phyloP scores from a whole-genome alignment of 2,797 vertebrate species.

The Melanotaenia pygmaea region DNA sequence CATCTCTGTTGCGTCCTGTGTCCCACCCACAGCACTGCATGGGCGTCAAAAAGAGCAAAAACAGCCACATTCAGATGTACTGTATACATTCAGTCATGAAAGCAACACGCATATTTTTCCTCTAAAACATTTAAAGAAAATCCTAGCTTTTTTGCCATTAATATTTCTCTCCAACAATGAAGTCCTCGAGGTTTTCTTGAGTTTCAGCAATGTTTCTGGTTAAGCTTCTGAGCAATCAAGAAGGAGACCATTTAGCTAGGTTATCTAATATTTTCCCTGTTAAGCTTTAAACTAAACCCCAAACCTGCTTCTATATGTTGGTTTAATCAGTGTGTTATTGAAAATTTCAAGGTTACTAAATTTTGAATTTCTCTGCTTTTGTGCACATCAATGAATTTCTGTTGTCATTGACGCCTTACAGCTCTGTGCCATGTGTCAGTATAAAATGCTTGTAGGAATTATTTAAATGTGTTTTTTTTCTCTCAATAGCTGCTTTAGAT shows the following conservation, averaged over 20 bases:
- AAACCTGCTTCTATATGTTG: conserved; percentile 10
- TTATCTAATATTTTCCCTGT: not conserved
- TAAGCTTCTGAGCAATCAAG: not conserved
- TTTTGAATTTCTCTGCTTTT: not conserved
- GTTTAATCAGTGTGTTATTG: not conserved
- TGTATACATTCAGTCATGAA: not conserved
- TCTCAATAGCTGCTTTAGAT: conserved; percentile 6
- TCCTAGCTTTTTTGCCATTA: not conserved
- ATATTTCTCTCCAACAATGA: not conserved
- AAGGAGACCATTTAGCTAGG: not conserved
- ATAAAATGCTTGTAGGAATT: not conserved
- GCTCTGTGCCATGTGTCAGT: not conserved
- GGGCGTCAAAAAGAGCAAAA: conserved; percentile 39
- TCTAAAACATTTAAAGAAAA: not conserved
- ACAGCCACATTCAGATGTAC: conserved; percentile 11
- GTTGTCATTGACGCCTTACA: not conserved
- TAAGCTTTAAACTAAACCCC: not conserved
- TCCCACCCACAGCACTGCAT: conserved; percentile 65
- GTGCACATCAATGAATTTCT: not conserved
- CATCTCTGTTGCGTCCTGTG: conserved; percentile 37
- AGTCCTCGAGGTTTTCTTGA: not conserved
- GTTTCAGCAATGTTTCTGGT: not conserved
- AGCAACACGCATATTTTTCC: not conserved
- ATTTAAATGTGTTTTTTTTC: not conserved
- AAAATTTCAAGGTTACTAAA: not conserved